phyloP scores from a whole-genome alignment of 1,140 invertebrate genomes.

The Drosophila tsacasi region DNA sequence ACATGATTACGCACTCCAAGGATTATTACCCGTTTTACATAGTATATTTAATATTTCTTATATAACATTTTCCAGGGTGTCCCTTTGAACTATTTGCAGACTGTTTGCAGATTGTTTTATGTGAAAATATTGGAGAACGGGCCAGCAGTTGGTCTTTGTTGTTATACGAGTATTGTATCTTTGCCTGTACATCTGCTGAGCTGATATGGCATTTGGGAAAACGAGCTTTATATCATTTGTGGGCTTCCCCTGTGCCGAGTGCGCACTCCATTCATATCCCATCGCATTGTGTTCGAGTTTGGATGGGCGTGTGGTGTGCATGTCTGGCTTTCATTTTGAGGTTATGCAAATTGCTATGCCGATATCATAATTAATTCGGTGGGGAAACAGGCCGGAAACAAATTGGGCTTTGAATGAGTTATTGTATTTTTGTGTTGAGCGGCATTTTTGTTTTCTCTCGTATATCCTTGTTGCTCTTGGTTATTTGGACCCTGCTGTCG shows the following conservation, averaged over 20 bases:
- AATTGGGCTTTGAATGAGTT: slow-evolving; percentile 83
- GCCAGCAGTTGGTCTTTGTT: slow-evolving; percentile 18
- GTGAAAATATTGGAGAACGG: slow-evolving; percentile 5
- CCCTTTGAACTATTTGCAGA: not conserved
- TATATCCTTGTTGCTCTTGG: slow-evolving; percentile 6
- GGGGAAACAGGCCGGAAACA: slow-evolving; percentile 81
- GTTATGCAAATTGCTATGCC: slow-evolving; percentile 83
- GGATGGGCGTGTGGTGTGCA: slow-evolving; percentile 8
- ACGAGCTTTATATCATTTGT: slow-evolving; percentile 75
- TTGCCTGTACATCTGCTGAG: slow-evolving; percentile 73
- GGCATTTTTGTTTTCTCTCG: slow-evolving; percentile 58
- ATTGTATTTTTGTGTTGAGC: slow-evolving; percentile 73
- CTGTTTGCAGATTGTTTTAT: slow-evolving; percentile 40
- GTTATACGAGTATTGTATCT: slow-evolving; percentile 68
- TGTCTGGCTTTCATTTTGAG: slow-evolving; percentile 78
- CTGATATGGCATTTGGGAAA: slow-evolving; percentile 80
- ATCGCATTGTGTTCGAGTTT: slow-evolving; percentile 25
- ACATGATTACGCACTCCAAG: too few species aligned
- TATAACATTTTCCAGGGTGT: slow-evolving; percentile 28
- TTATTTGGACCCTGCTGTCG: not conserved
- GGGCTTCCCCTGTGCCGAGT: not conserved
- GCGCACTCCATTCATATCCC: slow-evolving; percentile 5
- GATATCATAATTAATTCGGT: slow-evolving; percentile 83
- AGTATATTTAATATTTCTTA: not conserved
- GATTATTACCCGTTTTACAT: too few species aligned